A percentile compares a stretch with the other conserved stretches of the same genome.
These are phyloP conservation scores for Eupithecia exiguata DNA, from an alignment of 2,888 invertebrate genomes.

Conservation along the genomic window DNA sequence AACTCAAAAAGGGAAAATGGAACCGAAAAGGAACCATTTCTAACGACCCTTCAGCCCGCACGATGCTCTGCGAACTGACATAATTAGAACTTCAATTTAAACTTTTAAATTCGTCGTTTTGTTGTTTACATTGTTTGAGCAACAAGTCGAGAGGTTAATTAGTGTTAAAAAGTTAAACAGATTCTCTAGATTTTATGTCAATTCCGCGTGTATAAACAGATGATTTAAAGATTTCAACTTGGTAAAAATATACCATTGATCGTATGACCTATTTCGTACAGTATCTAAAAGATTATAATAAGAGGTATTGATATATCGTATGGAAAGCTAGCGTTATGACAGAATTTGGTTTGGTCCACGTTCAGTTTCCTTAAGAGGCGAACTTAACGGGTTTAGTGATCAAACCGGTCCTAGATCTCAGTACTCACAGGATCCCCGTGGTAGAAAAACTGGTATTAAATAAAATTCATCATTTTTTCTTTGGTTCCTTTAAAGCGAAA, in stretches of 20 bases:
- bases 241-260: neutral
- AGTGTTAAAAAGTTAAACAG: constrained; percentile 41
- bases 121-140: constrained; percentile 45
- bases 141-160: constrained; percentile 52
- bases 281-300: no score
- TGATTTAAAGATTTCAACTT: neutral
- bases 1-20: neutral
- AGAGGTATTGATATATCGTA: no score
- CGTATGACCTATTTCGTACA: no score
- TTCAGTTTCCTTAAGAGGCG: no score
- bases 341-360: no score
- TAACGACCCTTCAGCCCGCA: constrained; percentile 30
- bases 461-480: no score
- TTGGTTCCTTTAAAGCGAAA: no score
- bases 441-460: no score
- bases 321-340: no score
- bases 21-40: neutral
- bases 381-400: no score
- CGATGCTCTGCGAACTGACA: constrained; percentile 37
- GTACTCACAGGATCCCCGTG: no score
- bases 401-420: no score
- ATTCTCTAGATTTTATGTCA: constrained; percentile 18
- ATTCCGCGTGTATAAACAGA: neutral
- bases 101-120: constrained; percentile 47
- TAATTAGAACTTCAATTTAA: constrained; percentile 42